These are phyloP conservation scores for Drosophila pseudoobscura DNA, from an alignment of 1,140 invertebrate species.

Conservation along the genomic window DNA sequence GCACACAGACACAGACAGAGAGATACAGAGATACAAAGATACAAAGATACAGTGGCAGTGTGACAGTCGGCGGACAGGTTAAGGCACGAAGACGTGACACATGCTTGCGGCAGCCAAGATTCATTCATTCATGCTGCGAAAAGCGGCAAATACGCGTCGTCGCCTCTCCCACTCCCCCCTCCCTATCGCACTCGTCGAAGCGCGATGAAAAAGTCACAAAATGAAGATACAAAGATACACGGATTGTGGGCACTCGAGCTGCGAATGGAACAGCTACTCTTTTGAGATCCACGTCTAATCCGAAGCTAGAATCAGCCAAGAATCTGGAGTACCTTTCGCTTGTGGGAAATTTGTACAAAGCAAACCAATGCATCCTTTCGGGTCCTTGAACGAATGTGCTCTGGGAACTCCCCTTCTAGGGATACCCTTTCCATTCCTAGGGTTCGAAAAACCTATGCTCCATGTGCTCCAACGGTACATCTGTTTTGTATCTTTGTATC, in stretches of 20 bases:
- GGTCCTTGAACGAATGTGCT: no score
- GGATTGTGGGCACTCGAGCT: slow-evolving; percentile 36
- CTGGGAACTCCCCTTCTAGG: no score
- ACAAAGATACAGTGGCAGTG: slow-evolving; percentile 18
- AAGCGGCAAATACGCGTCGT: slow-evolving; percentile 46
- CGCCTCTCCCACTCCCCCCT: slow-evolving; percentile 34
- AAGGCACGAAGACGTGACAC: slow-evolving; percentile 49
- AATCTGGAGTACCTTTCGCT: no score
- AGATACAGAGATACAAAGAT: slow-evolving; percentile 16
- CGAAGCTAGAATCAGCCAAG: no score
- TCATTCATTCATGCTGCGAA: slow-evolving; percentile 72
- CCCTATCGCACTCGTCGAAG: slow-evolving; percentile 44
- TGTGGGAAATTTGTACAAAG: no score
- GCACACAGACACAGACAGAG: slow-evolving; percentile 31
- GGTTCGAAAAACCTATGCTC: slow-evolving; percentile 10
- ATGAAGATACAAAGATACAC: slow-evolving; percentile 47
- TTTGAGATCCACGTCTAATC: background rate
- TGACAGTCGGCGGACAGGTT: slow-evolving; percentile 22
- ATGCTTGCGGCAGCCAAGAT: slow-evolving; percentile 46
- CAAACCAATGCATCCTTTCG: no score
- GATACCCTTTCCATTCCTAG: no score
- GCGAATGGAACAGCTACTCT: slow-evolving; percentile 18
- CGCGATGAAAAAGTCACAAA: slow-evolving; percentile 31
- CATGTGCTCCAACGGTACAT: slow-evolving; percentile 16
- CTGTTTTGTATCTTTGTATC: slow-evolving; percentile 27